Conservation (phyloP, 2,797 vertebrate genomes). For the Nyctibius grandis region DNA sequence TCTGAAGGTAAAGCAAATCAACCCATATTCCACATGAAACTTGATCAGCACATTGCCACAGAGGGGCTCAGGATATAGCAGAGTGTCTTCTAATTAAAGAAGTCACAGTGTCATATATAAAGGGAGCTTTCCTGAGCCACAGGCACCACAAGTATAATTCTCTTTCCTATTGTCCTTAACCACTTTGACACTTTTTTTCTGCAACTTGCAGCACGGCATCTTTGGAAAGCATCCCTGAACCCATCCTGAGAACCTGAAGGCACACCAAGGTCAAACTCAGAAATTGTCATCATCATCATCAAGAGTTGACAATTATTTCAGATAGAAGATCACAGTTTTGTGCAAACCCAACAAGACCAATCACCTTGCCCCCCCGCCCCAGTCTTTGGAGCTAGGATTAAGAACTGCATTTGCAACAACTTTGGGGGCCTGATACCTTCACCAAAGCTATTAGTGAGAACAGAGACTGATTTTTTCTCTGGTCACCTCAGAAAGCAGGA, state of each 20-base stretch:
- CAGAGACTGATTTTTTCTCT: not conserved
- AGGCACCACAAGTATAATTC: not conserved
- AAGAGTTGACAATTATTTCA: not conserved
- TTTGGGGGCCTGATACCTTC: not conserved
- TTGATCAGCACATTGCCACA: slow-evolving; percentile 24
- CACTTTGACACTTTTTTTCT: not conserved
- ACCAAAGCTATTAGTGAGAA: not conserved
- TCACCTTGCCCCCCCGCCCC: too few species aligned
- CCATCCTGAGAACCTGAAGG: not conserved
- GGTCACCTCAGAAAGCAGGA: not conserved
- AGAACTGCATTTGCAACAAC: not conserved
- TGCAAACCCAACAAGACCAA: not conserved
- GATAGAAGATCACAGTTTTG: not conserved
- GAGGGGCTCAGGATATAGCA: slow-evolving; percentile 31
- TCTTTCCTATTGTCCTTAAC: not conserved
- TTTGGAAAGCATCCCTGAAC: not conserved
- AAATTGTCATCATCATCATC: not conserved
- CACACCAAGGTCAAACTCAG: not conserved
- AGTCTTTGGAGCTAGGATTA: not conserved
- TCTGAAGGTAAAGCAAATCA: slow-evolving; percentile 71
- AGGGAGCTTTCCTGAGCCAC: not conserved
- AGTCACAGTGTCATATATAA: not conserved
- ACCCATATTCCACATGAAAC: slow-evolving; percentile 49
- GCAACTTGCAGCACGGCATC: not conserved
- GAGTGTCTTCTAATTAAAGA: slow-evolving; percentile 52